Conservation (phyloP, 2,888 invertebrate species). For the Rapana venosa region DNA sequence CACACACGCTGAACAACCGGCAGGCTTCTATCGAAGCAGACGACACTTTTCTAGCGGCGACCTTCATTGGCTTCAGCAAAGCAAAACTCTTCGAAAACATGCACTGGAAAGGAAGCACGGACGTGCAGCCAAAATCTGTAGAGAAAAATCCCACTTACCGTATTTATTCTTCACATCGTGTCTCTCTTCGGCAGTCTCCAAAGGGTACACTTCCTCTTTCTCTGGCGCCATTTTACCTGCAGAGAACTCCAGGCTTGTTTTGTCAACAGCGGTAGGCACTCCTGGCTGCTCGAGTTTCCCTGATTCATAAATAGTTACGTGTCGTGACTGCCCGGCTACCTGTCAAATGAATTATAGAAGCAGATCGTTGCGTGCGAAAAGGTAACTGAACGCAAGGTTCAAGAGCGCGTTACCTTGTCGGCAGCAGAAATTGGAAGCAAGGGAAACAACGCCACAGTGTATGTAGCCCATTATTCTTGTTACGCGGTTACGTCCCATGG, state of each 20-base stretch:
- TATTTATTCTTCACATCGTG: slow-evolving; percentile 8
- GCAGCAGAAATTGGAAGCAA: not conserved
- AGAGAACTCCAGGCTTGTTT: not conserved
- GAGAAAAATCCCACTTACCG: not conserved
- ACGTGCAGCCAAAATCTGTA: no score
- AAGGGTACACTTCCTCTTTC: not conserved
- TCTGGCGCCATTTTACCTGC: slow-evolving; percentile 24
- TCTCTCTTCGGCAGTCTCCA: not conserved
- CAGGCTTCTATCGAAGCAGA: not conserved
- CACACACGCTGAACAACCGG: not conserved
- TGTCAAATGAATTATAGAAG: not conserved
- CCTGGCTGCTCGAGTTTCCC: not conserved
- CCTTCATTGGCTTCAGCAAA: no score
- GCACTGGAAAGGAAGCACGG: no score
- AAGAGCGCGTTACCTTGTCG: not conserved
- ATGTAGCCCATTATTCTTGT: not conserved
- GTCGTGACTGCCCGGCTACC: not conserved
- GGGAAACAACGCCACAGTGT: not conserved
- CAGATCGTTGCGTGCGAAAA: not conserved
- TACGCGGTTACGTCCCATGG: no score
- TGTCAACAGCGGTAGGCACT: not conserved
- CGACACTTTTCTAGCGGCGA: not conserved
- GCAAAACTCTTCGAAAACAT: no score
- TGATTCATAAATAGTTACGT: not conserved
- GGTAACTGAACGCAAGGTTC: not conserved